A percentile compares a stretch with the other conserved stretches of the same genome.
Evolutionary conservation across 2,113 vertebrate genomes (phyloP).

Genomic region (Lampris incognitus): DNA sequence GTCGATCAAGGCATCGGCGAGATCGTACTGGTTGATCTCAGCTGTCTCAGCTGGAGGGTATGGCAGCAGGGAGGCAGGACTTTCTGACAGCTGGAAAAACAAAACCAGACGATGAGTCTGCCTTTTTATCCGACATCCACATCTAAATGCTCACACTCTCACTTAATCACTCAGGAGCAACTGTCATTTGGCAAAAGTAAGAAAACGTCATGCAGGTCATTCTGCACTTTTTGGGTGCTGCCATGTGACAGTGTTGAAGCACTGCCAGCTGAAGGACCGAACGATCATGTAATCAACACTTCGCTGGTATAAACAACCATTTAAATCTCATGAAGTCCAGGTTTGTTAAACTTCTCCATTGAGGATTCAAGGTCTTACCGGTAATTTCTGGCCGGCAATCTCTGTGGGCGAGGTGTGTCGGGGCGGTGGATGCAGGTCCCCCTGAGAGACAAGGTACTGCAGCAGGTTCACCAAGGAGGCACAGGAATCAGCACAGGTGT

Average conservation of each 20-base stretch:
- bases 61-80: constrained; percentile 80
- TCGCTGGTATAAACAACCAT: not conserved
- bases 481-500: constrained; percentile 92
- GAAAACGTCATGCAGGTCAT: no score
- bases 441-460: constrained; percentile 88
- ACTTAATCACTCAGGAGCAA: no score
- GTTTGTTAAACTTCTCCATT: not conserved
- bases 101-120: constrained; percentile 7
- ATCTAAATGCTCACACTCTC: no score
- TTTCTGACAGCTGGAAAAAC: constrained; percentile 85
- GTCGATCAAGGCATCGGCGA: constrained; percentile 91
- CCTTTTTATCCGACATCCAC: no score
- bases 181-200: not conserved
- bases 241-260: not conserved
- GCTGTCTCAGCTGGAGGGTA: constrained; percentile 89
- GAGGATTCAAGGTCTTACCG: constrained; percentile 69
- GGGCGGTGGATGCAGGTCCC: constrained; percentile 89
- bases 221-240: no score
- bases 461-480: constrained; percentile 89
- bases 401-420: constrained; percentile 88
- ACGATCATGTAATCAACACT: not conserved
- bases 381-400: constrained; percentile 91
- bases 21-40: constrained; percentile 91
- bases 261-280: not conserved
- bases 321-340: not conserved